These are phyloP conservation scores for Chinchilla lanigera DNA, from an alignment of 2,113 vertebrate genomes.

Conservation along the genomic window DNA sequence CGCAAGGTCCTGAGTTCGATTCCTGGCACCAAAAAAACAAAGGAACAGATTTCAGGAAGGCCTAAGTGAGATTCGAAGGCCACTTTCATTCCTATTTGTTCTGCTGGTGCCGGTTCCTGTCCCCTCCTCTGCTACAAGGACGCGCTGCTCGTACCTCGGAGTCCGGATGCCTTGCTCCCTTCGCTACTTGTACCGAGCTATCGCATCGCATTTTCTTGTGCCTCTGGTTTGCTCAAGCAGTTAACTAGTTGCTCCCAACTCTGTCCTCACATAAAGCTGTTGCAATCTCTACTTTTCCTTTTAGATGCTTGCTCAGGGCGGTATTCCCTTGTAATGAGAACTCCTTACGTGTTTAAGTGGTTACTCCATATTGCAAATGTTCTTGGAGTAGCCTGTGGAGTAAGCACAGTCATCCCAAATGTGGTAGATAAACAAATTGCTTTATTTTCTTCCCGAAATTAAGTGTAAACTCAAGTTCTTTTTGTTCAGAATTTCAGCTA, in stretches of 20 bases:
- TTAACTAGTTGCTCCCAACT: neutral
- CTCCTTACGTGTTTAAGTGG: neutral
- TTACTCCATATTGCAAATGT: neutral
- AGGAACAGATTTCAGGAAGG: too few relatives aligned
- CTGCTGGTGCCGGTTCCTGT: neutral
- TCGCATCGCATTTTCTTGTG: too few relatives aligned
- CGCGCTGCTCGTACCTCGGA: neutral
- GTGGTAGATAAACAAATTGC: neutral
- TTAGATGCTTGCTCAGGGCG: neutral
- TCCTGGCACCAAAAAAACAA: too few relatives aligned
- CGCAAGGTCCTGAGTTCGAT: too few relatives aligned
- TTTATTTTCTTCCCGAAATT: constrained; percentile 30
- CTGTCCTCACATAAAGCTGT: neutral
- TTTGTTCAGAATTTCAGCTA: neutral
- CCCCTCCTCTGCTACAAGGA: too few relatives aligned
- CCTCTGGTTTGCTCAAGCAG: neutral
- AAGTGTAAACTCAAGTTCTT: neutral
- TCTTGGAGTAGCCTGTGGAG: neutral
- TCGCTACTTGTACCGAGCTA: too few relatives aligned
- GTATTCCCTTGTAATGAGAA: neutral
- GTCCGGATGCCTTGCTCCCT: neutral
- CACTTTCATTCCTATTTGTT: neutral
- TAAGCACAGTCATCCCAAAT: neutral
- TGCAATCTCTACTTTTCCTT: neutral
- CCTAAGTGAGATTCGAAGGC: neutral